Conservation (phyloP, 1,140 invertebrate species). For the Rhagoletis zephyria region DNA sequence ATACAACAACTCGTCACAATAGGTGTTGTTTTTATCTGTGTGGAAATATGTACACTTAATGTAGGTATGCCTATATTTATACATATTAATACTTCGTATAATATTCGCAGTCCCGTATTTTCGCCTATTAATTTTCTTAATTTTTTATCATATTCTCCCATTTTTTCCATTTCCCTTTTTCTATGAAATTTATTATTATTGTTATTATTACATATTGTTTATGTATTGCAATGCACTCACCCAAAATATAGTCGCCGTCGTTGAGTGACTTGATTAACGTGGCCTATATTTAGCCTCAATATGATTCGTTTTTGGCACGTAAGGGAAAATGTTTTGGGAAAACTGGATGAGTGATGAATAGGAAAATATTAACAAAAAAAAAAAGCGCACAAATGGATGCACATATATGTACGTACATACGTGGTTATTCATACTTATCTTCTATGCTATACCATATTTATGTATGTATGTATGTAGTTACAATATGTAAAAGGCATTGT, state of each 20-base stretch:
- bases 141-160: neutral
- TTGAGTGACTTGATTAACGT: neutral
- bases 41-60: neutral
- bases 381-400: neutral
- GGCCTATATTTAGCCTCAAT: neutral
- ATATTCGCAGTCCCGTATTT: neutral
- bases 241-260: neutral
- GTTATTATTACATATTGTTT: neutral
- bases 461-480: too few relatives aligned
- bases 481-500: neutral
- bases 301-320: constrained; percentile 12
- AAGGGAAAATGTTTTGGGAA: neutral
- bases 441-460: too few relatives aligned
- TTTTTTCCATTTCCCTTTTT: neutral
- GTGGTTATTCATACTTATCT: too few relatives aligned
- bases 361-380: neutral
- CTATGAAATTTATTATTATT: constrained; percentile 4
- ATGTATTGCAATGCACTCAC: neutral
- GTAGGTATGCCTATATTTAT: neutral
- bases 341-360: neutral
- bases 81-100: too few relatives aligned
- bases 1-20: neutral
- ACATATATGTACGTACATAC: neutral
- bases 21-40: neutral
- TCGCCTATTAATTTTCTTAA: neutral